Evolutionary conservation across 30 jellyfish, hydroid and myxozoan genomes (phyloP), one percentile per base, ranked within the genome.

Genomic region (Pelagia noctiluca): DNA sequence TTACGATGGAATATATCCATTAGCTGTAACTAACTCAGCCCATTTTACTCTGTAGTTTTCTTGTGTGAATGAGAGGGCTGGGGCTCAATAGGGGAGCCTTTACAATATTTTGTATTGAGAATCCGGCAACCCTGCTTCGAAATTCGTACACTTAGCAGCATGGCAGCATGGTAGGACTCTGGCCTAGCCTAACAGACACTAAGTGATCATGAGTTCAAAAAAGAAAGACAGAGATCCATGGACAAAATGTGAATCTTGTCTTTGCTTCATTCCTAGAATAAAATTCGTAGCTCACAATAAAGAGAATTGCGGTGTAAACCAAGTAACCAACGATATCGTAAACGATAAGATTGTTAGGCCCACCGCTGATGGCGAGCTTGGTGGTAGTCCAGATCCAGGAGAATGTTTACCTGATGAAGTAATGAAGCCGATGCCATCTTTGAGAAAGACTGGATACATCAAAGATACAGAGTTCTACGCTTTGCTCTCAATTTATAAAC

Each of bases 181-280:
- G n/a, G n/a, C n/a, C n/a, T n/a, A n/a, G n/a, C n/a, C n/a, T n/a
- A n/a, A n/a, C n/a, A n/a, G n/a, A n/a, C n/a, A n/a, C n/a, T n/a
- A n/a, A n/a, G n/a, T n/a, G n/a, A n/a, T n/a, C n/a, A 90, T 90
- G 97, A 90, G 97, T 78, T 88, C 96, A 0, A 85, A 85, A 54
- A 90, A 84, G 93, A 80, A 73, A 35, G 96, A 90, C 47, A 90
- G 84, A 74, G 84, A 66, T 47, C 83, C 32, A 0, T 90, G 97
- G 97, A 30, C 35, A 0, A 36, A 36, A 31, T 90, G 97, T 73
- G 89, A 71, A 69, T 13, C 57, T 19, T 90, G 97, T 76, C 79
- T 48, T 24, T 28, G 42, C 30, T 50, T 10, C 36, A 82, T 38
- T 62, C 95, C 97, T 3, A 81, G 89, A 54, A 2, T 60, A 19